Base-by-base conservation (phyloP, 2,113 vertebrate species). In the Brachirus orientalis region DNA sequence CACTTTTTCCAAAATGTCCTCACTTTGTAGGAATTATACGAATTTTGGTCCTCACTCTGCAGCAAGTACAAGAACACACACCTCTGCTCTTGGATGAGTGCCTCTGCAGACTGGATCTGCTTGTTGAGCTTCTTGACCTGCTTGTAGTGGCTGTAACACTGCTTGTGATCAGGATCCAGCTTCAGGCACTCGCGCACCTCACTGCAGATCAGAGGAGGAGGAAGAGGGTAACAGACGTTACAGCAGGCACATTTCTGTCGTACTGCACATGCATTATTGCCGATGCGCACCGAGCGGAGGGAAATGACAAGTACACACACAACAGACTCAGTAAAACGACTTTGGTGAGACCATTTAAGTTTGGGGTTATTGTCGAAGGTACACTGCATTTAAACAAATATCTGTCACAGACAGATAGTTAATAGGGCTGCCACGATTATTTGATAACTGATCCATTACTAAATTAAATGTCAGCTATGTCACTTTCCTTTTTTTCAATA, bases 111-210 rank as follows among this genome's bases (percentile, higher is more conserved):
- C 66, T 90, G 86, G 0, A 99, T 96, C 88, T 96, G 95, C 63
- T 98, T 99, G 88, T 94, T 98, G 71, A 99, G 95, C 83, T 99
- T 99, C 91, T 98, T 99, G 19, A 99, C 96, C 90, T 95, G 94
- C 68, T 99, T 99, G 92, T 99, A 99, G 65, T 98, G 97, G 76
- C 94, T 93, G 89, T 96, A 99, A 79, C 98, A 99, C 16, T 92
- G 93, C 84, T 98, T 97, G 82, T 99, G 97, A 80, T 99, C 97
- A 37, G 98, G 97, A 82, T 99, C 97, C 78, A 99, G 93, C 86
- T 98, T 99, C 75, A 99, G 90, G 85, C 97, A 99, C 79, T 99
- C 98, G 0, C 97, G 95, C 59, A 99, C 96, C 92, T 98, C 96
- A 78, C 98, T 99, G 80, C 28, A 43, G n/a, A 65, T 44, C 50